Evolutionary conservation across 2,797 vertebrate species (phyloP), one percentile per base, ranked within the genome.

Genomic region (Poliocrania exsul): DNA sequence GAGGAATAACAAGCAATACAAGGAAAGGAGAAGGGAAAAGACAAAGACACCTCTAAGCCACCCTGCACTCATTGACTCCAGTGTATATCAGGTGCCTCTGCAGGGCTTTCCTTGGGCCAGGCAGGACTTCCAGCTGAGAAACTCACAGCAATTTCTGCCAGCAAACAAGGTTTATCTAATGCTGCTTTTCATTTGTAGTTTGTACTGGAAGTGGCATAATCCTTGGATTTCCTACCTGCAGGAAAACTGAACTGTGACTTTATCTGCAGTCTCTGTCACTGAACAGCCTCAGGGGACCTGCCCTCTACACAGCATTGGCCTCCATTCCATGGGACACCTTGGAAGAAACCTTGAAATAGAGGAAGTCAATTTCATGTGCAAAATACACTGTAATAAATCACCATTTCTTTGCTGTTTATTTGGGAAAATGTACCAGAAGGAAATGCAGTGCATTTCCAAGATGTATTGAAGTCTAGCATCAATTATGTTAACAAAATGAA

Each of bases 401-500:
- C 8, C 0, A 33, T 64, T 78, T 82, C 72, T 75, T 50, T 56
- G 29, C 73, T 69, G 13, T 72, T 83, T 53, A 17, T 80, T 86
- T 62, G 58, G 44, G 71, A 80, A 72, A 88, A 33, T 0, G 1
- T 35, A 73, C 46, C 35, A 71, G 64, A 77, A 93, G 46, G 60
- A 80, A 88, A 70, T 40, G 54, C 28, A 69, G 35, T 40, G 13
- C 47, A 53, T 75, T 90, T 88, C 53, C 60, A 90, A 88, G 66
- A 44, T 24, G 72, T 31, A 40, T 13, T 81, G 69, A 88, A 74
- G 64, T 73, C 90, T 25, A 60, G 38, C 81, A 79, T 77, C 65
- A 89, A 86, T 92, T 83, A 94, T 90, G 82, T 86, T 62, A 89
- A 86, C 56, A 86, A 93, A 95, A 93, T 71, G 84, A 88, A 95